Percentiles rank a stretch among this genome's conserved stretches.
phyloP scores from a whole-genome alignment of 37 sponge, comb jelly and placozoan species.

The Theonella swinhoei region DNA sequence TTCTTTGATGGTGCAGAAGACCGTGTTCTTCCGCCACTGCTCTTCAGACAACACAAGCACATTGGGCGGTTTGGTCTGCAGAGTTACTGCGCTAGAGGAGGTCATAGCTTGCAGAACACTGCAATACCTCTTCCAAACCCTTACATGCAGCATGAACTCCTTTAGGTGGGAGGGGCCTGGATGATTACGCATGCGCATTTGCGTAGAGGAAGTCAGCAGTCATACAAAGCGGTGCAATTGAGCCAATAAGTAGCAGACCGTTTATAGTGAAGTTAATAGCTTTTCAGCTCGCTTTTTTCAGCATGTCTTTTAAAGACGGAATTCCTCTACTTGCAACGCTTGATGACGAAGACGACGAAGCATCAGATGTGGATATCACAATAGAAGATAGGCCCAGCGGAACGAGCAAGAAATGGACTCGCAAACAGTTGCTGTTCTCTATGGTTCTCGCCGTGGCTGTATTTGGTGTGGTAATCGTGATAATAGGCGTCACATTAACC shows the following conservation, averaged over 20 bases:
- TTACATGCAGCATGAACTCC: no score
- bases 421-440: background rate
- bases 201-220: no score
- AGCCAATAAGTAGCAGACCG: no score
- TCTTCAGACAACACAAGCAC: conserved; percentile 19
- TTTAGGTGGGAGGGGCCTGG: no score
- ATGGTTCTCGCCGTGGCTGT: background rate
- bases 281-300: no score
- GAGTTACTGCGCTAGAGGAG: no score
- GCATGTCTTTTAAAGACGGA: conserved; percentile 61
- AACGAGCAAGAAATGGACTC: background rate
- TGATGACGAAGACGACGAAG: conserved; percentile 39
- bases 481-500: conserved; percentile 4
- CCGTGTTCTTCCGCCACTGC: background rate
- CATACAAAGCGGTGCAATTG: no score
- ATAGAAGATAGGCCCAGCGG: background rate
- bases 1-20: background rate
- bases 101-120: no score
- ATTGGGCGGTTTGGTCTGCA: conserved; percentile 65
- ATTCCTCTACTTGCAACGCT: conserved; percentile 58
- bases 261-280: no score
- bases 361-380: conserved; percentile 1
- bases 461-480: background rate
- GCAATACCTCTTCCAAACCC: no score
- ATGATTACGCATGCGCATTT: no score